These are phyloP conservation scores for Gallirallus australis DNA, from an alignment of 2,797 vertebrate genomes.

Conservation along the genomic window DNA sequence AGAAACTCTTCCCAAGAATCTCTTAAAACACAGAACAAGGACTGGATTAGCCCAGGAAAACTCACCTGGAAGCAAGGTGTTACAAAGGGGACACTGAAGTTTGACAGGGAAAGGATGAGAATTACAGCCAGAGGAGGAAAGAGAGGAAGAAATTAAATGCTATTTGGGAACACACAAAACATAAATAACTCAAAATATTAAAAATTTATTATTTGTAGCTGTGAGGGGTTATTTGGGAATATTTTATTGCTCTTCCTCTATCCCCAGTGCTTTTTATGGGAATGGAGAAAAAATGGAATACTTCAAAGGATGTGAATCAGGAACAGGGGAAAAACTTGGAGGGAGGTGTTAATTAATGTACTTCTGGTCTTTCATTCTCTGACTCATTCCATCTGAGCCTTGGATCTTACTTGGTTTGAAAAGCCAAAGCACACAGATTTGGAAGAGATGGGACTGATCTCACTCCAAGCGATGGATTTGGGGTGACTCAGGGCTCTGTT, in stretches of 20 bases:
- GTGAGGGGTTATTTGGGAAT: constrained; percentile 41
- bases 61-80: constrained; percentile 43
- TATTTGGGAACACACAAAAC: constrained; percentile 56
- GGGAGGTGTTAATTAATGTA: neutral
- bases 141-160: constrained; percentile 46
- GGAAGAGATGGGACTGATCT: neutral
- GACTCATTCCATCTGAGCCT: neutral
- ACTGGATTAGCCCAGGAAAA: neutral
- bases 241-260: constrained; percentile 38
- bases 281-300: neutral
- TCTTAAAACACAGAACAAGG: neutral
- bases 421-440: neutral
- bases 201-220: constrained; percentile 65
- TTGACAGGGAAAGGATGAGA: constrained; percentile 24
- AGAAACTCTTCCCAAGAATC: neutral
- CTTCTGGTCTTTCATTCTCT: constrained; percentile 8
- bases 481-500: neutral
- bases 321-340: neutral
- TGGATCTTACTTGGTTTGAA: neutral
- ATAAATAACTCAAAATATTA: constrained; percentile 57
- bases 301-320: constrained; percentile 41
- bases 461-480: neutral
- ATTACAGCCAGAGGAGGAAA: neutral
- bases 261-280: constrained; percentile 19
- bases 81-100: neutral